Evolutionary conservation across 1,140 invertebrate genomes (phyloP).

Genomic region (Pseudomyrmex gracilis): DNA sequence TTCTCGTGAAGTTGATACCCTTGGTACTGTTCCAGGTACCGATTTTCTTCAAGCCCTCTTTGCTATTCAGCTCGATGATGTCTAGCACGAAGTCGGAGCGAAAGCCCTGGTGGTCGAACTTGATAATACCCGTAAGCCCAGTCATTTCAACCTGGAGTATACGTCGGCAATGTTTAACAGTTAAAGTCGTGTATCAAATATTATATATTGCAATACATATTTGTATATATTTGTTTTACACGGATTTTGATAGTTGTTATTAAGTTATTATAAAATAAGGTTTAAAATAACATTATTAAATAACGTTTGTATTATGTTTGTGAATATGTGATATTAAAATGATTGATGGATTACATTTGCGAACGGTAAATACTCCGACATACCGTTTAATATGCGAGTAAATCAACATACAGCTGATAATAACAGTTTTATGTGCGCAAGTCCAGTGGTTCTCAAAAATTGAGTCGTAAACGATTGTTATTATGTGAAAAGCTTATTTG

Average conservation of each 20-base stretch:
- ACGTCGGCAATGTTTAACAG: constrained; percentile 10
- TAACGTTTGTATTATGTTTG: background rate
- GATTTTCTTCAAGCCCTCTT: constrained; percentile 92
- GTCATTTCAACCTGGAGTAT: constrained; percentile 92
- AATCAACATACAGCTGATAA: background rate
- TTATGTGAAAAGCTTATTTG: too few relatives aligned
- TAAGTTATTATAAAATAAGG: background rate
- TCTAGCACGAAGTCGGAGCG: constrained; percentile 96
- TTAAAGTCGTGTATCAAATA: background rate
- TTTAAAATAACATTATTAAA: background rate
- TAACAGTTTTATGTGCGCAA: constrained; percentile 19
- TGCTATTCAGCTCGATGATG: constrained; percentile 93
- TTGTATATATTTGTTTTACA: background rate
- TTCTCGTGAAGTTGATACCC: constrained; percentile 95
- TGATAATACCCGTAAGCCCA: constrained; percentile 96
- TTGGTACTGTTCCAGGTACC: constrained; percentile 95
- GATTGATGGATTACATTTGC: background rate
- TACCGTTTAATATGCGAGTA: background rate
- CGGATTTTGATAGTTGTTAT: background rate
- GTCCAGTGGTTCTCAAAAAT: constrained; percentile 26
- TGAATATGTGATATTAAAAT: constrained; percentile 5
- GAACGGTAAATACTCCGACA: constrained; percentile 10
- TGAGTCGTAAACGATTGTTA: background rate
- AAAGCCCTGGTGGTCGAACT: constrained; percentile 97
- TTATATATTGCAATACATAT: background rate